These are phyloP conservation scores for Tortricodes alternella DNA, from an alignment of 2,888 invertebrate genomes.

Conservation along the genomic window DNA sequence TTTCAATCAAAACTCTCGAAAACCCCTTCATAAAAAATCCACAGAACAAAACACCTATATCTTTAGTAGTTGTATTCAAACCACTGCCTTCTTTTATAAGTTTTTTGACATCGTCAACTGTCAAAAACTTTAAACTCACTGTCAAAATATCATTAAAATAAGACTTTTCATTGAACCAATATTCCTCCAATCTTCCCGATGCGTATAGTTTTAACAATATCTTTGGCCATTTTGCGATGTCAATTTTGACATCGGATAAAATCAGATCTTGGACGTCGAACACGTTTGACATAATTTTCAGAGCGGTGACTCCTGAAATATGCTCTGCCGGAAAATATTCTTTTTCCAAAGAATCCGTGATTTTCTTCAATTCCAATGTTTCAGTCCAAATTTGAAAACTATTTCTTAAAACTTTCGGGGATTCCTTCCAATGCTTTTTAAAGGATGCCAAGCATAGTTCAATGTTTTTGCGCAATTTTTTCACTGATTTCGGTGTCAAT, in stretches of 20 bases:
- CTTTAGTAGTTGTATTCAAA: slow-evolving; percentile 34
- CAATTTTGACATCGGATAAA: slow-evolving; percentile 36
- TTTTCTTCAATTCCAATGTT: slow-evolving; percentile 37
- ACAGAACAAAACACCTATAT: slow-evolving; percentile 26
- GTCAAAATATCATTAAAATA: slow-evolving; percentile 41
- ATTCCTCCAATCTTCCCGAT: slow-evolving; percentile 7
- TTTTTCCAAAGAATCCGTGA: slow-evolving; percentile 42
- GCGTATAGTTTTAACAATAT: background rate
- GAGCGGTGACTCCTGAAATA: slow-evolving; percentile 29
- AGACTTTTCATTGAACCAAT: slow-evolving; percentile 6
- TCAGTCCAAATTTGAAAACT: slow-evolving; percentile 39
- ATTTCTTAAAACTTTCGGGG: slow-evolving; percentile 16
- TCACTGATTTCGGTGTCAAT: slow-evolving; percentile 36
- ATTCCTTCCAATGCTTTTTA: slow-evolving; percentile 29
- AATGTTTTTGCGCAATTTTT: slow-evolving; percentile 36
- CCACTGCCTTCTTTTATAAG: slow-evolving; percentile 37
- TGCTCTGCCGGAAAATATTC: slow-evolving; percentile 36
- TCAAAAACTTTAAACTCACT: slow-evolving; percentile 42
- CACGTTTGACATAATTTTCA: slow-evolving; percentile 41
- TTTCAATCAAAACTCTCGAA: slow-evolving; percentile 38
- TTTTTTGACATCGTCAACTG: slow-evolving; percentile 36
- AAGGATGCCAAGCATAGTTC: slow-evolving; percentile 37
- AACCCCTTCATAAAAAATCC: slow-evolving; percentile 44
- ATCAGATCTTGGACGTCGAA: slow-evolving; percentile 20
- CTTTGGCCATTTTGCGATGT: slow-evolving; percentile 15